Conservation (phyloP, 2,888 invertebrate species). For the Petrolisthes cinctipes region DNA sequence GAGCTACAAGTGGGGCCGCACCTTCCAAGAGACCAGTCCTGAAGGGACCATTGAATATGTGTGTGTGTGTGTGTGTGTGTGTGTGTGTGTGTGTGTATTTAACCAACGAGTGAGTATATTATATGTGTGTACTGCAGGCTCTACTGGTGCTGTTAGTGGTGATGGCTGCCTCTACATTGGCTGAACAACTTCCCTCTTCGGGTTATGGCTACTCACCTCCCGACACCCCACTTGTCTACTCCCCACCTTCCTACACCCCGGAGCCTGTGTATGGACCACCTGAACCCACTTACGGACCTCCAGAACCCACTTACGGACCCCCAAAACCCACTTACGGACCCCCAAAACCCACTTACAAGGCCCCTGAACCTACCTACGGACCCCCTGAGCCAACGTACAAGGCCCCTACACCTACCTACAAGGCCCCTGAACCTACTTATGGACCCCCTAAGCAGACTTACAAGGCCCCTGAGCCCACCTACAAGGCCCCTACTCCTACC, state of each 20-base stretch:
- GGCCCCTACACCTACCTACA: constrained; percentile 12
- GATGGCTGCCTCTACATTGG: neutral
- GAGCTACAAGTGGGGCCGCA: too few species aligned
- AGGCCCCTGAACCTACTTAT: constrained; percentile 4
- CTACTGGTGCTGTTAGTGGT: neutral
- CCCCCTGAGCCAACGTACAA: constrained; percentile 4
- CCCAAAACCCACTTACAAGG: constrained; percentile 2
- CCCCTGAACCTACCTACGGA: constrained; percentile 4
- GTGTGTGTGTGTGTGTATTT: too few species aligned
- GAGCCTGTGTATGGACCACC: neutral
- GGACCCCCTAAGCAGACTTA: neutral
- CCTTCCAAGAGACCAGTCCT: too few species aligned
- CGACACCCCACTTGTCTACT: constrained; percentile 18
- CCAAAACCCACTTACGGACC: neutral
- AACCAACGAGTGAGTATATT: too few species aligned
- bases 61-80: too few species aligned
- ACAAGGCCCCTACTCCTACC: constrained; percentile 8
- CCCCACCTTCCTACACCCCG: constrained; percentile 7
- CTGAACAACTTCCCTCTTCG: neutral
- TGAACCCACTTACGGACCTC: constrained; percentile 19
- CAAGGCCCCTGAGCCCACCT: constrained; percentile 5
- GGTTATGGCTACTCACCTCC: constrained; percentile 32
- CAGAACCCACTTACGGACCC: constrained; percentile 1
- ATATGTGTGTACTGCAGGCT: neutral
- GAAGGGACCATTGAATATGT: too few species aligned